Base-by-base conservation (phyloP, 2,888 invertebrate species). In the Euclidia mi region DNA sequence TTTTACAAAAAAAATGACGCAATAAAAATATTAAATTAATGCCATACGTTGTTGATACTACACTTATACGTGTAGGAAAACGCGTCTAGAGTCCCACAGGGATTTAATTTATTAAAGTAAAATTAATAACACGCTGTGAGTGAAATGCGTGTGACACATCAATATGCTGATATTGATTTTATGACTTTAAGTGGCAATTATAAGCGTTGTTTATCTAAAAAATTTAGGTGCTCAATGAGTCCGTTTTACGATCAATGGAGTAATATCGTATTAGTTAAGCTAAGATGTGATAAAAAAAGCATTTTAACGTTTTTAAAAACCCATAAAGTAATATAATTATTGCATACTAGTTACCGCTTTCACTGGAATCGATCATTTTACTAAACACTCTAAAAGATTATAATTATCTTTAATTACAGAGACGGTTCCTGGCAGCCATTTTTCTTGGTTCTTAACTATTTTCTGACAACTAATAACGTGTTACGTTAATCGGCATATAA, bases 401-500 rank as follows among this genome's bases (percentile, higher is more conserved):
- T 82, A 81, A 83, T 83, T 82, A 81, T 66, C 72, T 80, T 79
- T 80, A 81, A 84, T 82, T 82, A 81, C 69, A 75, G 72, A 74
- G 71, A 75, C 67, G 66, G 71, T 78, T 80, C 72, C 68, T 73
- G 63, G 67, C 66, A 72, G 72, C 74, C 75, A 74, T 84, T 82
- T 82, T 78, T 85, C 81, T 79, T 74, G 71, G 70, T 74, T 78
- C 74, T 69, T 79, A 80, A 85, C 78, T 74, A 81, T 84, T 79
- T 80, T 79, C 79, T 78, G 81, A 81, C 85, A 85, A 71, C 77
- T 88, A 89, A 88, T 89, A 90, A 86, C 82, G 83, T 75, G 87
- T 85, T 89, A 73, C 79, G 77, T 82, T 89, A 89, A 91, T 87
- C 86, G 88, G 82, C 80, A 81, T 76, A 82, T 91, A 91, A 92